phyloP scores from a whole-genome alignment of 2,797 vertebrate species.

The Numenius phaeopus region DNA sequence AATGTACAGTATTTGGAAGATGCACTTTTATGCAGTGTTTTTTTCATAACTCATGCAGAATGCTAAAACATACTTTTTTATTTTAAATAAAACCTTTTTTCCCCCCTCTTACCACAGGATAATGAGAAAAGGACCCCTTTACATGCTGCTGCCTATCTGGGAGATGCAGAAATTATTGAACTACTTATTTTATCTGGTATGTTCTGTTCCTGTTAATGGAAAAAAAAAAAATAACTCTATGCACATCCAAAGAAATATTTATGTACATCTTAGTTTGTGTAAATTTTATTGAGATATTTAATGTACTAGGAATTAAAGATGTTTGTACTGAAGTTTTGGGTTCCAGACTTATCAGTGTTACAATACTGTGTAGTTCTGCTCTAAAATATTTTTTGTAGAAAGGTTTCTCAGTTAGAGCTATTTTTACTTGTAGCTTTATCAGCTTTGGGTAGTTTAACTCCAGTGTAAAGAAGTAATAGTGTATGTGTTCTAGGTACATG shows the following conservation, averaged over 20 bases:
- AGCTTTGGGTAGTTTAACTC: not conserved
- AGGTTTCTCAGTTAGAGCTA: not conserved
- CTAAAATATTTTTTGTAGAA: not conserved
- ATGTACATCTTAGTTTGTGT: constrained; percentile 28
- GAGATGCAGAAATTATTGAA: constrained; percentile 98
- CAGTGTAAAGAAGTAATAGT: not conserved
- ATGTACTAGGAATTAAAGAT: constrained; percentile 3
- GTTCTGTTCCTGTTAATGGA: constrained; percentile 63
- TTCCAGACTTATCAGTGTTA: not conserved
- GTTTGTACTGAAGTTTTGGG: not conserved
- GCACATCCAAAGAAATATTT: constrained; percentile 24
- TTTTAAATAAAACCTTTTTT: constrained; percentile 72
- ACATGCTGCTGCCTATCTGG: constrained; percentile 97
- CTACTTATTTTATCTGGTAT: constrained; percentile 98
- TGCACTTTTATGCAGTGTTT: constrained; percentile 24
- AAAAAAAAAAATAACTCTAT: constrained; percentile 7
- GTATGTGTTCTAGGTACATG: not conserved
- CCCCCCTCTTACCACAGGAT: constrained; percentile 85
- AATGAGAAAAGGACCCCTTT: constrained; percentile 97
- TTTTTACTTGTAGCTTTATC: not conserved
- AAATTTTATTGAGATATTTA: constrained; percentile 20
- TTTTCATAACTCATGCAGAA: constrained; percentile 61
- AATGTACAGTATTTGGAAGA: constrained; percentile 39
- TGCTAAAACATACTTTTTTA: constrained; percentile 43
- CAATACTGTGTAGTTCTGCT: not conserved